phyloP scores from a whole-genome alignment of 1,140 invertebrate species.

The Drosophila arawakana region DNA sequence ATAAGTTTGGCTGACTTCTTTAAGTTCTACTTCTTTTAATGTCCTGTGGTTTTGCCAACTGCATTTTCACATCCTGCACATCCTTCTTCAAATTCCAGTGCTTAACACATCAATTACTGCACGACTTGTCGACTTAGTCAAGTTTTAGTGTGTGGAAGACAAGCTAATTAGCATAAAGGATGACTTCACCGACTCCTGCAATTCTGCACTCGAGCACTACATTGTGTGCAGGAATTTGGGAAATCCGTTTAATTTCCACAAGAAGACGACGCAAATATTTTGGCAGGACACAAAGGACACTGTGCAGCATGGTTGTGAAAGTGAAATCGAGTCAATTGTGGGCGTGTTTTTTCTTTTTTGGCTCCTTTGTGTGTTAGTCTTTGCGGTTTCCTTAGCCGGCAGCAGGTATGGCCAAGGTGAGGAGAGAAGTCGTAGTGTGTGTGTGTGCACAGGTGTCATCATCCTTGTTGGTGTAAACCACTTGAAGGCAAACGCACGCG shows the following conservation, averaged over 20 bases:
- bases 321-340: constrained; percentile 71
- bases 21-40: background rate
- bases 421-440: constrained; percentile 32
- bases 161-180: constrained; percentile 46
- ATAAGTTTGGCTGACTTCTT: background rate
- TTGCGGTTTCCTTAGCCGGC: background rate
- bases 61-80: background rate
- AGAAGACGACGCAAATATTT: constrained; percentile 36
- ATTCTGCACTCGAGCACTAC: constrained; percentile 18
- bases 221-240: constrained; percentile 38
- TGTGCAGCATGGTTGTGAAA: constrained; percentile 47
- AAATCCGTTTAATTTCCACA: constrained; percentile 77
- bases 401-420: constrained; percentile 54
- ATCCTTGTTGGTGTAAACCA: constrained; percentile 49
- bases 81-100: background rate
- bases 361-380: constrained; percentile 45
- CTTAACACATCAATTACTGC: constrained; percentile 7
- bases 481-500: constrained; percentile 66
- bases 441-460: constrained; percentile 76
- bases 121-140: constrained; percentile 3
- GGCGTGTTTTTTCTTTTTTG: constrained; percentile 73
- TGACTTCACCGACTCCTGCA: constrained; percentile 11
- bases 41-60: background rate
- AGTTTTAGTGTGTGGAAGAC: constrained; percentile 31
- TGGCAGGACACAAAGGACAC: constrained; percentile 21